A percentile compares a stretch with the other conserved stretches of the same genome.
phyloP scores from a whole-genome alignment of 2,113 vertebrate species.

The Heterocephalus glaber region DNA sequence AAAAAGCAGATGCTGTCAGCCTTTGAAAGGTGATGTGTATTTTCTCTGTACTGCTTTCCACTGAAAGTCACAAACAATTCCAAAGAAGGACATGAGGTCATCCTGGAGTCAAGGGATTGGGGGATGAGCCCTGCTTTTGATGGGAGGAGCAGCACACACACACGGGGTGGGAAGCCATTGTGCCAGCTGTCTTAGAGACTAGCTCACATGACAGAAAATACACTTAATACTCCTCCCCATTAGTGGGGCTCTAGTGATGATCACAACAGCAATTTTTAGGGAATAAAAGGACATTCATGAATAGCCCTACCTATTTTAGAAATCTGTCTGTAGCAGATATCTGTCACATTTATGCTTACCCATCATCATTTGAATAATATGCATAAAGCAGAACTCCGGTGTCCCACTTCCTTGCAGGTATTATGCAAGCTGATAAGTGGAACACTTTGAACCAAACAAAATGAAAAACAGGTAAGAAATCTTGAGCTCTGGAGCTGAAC shows the following conservation, averaged over 20 bases:
- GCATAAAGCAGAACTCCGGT: not conserved
- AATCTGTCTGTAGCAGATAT: not conserved
- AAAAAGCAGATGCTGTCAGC: not conserved
- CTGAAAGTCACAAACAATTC: not conserved
- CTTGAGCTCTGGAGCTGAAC: not conserved
- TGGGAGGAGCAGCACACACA: rapidly evolving
- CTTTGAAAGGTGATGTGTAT: not conserved
- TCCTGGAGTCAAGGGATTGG: not conserved
- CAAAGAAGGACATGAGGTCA: not conserved
- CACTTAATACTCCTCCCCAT: not conserved
- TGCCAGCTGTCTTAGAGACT: not conserved
- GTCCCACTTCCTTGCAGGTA: not conserved
- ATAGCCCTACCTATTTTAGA: not conserved
- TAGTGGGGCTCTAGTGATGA: not conserved
- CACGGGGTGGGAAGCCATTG: too few species aligned
- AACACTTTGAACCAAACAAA: not conserved
- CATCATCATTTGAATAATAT: not conserved
- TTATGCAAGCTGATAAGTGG: not conserved
- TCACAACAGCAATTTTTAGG: not conserved
- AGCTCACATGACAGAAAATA: not conserved
- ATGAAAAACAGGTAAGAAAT: not conserved
- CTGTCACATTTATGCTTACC: not conserved
- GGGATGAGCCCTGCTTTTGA: not conserved
- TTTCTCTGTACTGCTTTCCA: not conserved
- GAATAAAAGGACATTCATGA: not conserved